These are phyloP conservation scores for Drosophila micromelanica DNA, from an alignment of 1,140 invertebrate genomes.

Conservation along the genomic window DNA sequence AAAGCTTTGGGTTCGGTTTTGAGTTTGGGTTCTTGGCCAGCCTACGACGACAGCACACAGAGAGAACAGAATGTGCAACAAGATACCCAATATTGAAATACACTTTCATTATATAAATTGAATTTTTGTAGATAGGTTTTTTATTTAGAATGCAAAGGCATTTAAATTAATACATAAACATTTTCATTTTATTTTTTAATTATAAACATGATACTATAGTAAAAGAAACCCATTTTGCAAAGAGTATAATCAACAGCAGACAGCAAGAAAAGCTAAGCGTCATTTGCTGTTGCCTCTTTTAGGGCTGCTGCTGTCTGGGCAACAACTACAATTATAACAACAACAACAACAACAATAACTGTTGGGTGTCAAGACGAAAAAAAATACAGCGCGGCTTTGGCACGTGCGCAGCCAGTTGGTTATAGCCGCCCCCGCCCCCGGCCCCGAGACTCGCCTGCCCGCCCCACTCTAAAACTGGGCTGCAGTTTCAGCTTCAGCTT, in stretches of 20 bases:
- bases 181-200: background rate
- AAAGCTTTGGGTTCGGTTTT: constrained; percentile 17
- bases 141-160: too few species aligned
- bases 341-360: constrained; percentile 19
- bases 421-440: too few species aligned
- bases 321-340: constrained; percentile 43
- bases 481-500: constrained; percentile 25
- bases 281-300: constrained; percentile 24
- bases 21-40: constrained; percentile 20
- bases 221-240: constrained; percentile 1
- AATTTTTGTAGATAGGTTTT: too few species aligned
- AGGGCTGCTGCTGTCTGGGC: constrained; percentile 30
- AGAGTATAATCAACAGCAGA: constrained; percentile 20
- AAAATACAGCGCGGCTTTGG: too few species aligned
- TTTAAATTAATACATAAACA: background rate
- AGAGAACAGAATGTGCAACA: constrained; percentile 3
- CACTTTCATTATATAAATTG: background rate
- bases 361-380: too few species aligned
- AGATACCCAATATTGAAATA: background rate
- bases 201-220: background rate
- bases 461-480: constrained; percentile 36
- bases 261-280: constrained; percentile 2
- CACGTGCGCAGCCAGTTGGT: too few species aligned
- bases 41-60: constrained; percentile 3
- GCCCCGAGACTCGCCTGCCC: too few species aligned